A percentile compares a stretch with the other conserved stretches of the same genome.
Evolutionary conservation across 2,888 invertebrate species (phyloP).

Genomic region (Rugalucina vietnamica): DNA sequence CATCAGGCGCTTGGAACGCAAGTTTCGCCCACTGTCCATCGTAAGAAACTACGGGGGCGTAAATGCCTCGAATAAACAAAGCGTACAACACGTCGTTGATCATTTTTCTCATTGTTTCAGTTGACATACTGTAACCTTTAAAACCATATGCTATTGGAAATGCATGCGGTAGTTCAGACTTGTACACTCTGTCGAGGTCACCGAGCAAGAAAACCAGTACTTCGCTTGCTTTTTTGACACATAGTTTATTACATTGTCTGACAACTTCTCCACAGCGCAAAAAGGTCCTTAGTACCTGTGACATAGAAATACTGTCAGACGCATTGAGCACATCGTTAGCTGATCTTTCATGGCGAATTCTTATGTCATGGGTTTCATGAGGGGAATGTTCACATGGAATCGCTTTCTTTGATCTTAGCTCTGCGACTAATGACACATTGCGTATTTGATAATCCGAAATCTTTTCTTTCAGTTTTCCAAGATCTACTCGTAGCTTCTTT

Average conservation of each 20-base stretch:
- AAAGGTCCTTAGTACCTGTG: neutral
- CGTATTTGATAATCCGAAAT: slow-evolving; percentile 13
- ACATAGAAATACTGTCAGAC: neutral
- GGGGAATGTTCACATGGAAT: slow-evolving; percentile 16
- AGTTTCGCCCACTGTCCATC: slow-evolving; percentile 42
- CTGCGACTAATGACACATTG: slow-evolving; percentile 34
- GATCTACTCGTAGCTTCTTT: neutral
- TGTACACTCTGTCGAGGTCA: slow-evolving; percentile 43
- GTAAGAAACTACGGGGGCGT: slow-evolving; percentile 26
- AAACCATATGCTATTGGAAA: slow-evolving; percentile 39
- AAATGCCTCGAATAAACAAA: slow-evolving; percentile 19
- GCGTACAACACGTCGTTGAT: slow-evolving; percentile 9
- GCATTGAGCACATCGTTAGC: neutral
- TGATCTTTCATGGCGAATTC: neutral
- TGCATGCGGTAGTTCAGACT: slow-evolving; percentile 35
- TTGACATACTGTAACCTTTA: slow-evolving; percentile 38
- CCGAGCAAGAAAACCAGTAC: slow-evolving; percentile 42
- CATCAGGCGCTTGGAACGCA: neutral
- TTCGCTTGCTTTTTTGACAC: slow-evolving; percentile 41
- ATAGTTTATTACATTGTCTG: slow-evolving; percentile 6
- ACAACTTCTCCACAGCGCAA: neutral
- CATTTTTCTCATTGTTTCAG: slow-evolving; percentile 23
- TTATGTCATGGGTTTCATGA: neutral
- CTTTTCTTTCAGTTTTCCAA: slow-evolving; percentile 19
- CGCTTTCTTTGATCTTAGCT: slow-evolving; percentile 33